Evolutionary conservation across 2,888 invertebrate genomes (phyloP), one percentile per base, ranked within the genome.

Genomic region (Pseudococcus longispinus): DNA sequence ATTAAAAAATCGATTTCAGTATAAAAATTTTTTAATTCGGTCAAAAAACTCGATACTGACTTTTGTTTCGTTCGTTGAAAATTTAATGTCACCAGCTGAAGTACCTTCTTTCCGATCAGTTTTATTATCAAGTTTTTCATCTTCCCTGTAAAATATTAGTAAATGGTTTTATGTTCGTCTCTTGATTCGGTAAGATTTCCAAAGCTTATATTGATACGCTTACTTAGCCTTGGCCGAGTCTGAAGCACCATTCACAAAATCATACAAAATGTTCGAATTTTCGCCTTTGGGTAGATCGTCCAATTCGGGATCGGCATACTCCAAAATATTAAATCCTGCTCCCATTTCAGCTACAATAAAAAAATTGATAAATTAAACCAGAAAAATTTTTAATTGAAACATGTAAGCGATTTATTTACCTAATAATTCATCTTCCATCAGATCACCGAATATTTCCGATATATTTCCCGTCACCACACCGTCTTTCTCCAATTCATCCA

Each of bases 231-330:
- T 87, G 11, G 84, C 20, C 51, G 65, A 32, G 11, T 87, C 87
- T n/a, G 87, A 87, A 18, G 83, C 44, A 26, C 83, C 65, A 20
- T 84, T 87, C 88, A 93, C 93, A 84, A 94, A 94, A 89, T 95
- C 95, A 90, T 97, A 96, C 87, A 98, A 93, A 89, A 97, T 95
- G 90, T 96, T 96, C 46, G 96, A 96, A 90, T 95, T 95, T 88
- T 94, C 94, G 0, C 95, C 95, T 87, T 94, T 94, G 88, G 94
- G 93, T 89, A 96, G 93, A 88, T 94, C 94, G 89, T 96, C 97
- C 85, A 97, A 92, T 91, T 97, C 97, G 0, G 98, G 97, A 92
- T 98, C 98, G 0, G 97, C 98, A 91, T 98, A 98, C 91, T 97
- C 97, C 88, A 98, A 91, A 90, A 98, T 97, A 91, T 98, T 98